phyloP scores from a whole-genome alignment of 1,140 invertebrate species.

The Wasmannia auropunctata region DNA sequence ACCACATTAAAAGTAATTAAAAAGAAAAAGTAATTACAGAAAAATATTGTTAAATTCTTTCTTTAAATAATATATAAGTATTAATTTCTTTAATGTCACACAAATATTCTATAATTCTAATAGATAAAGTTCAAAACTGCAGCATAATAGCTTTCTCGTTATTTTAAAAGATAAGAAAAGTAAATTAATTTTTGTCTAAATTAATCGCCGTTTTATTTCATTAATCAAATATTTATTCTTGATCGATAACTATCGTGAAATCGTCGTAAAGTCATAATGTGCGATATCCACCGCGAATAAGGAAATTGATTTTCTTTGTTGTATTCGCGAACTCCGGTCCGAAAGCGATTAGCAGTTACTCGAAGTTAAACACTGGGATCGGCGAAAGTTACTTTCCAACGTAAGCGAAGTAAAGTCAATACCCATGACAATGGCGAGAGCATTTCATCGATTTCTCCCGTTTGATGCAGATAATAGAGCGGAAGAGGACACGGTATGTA shows the following conservation, averaged over 20 bases:
- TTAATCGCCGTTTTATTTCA: neutral
- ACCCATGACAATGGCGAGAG: slow-evolving; percentile 37
- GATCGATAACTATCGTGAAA: neutral
- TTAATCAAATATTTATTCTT: neutral
- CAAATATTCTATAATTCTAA: too few relatives aligned
- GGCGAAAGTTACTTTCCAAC: slow-evolving; percentile 50
- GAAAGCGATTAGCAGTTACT: slow-evolving; percentile 56
- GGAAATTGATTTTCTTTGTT: slow-evolving; percentile 51
- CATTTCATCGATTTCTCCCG: slow-evolving; percentile 40
- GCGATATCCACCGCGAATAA: slow-evolving; percentile 23
- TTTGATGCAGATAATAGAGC: slow-evolving; percentile 27
- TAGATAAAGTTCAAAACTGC: neutral
- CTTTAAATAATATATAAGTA: neutral
- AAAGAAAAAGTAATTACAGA: neutral
- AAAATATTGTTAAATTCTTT: neutral
- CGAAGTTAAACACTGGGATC: slow-evolving; percentile 50
- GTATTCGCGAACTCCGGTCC: slow-evolving; percentile 36
- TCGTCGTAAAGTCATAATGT: neutral
- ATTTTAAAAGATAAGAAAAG: neutral
- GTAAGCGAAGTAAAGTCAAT: slow-evolving; percentile 52
- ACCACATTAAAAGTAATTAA: neutral
- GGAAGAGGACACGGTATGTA: slow-evolving; percentile 15
- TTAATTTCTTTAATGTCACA: neutral
- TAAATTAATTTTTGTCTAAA: neutral
- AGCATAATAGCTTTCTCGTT: neutral